Percentiles rank a stretch among this genome's conserved stretches.
These are phyloP conservation scores for Glyphotaelius pellucidus DNA, from an alignment of 2,888 invertebrate species.

Conservation along the genomic window DNA sequence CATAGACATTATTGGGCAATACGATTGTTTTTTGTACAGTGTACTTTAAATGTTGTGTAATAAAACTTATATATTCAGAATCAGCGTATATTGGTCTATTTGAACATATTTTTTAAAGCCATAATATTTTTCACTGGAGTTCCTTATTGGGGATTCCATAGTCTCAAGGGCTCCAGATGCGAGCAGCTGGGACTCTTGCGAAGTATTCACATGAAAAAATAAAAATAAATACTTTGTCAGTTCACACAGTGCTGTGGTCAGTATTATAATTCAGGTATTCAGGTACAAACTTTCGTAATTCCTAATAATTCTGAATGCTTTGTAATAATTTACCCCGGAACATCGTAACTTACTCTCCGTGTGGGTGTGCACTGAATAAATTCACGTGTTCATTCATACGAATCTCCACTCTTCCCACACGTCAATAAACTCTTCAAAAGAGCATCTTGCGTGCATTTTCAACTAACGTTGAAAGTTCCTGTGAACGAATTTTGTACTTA, in stretches of 20 bases:
- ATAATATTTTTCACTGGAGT: no score
- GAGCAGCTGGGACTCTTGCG: no score
- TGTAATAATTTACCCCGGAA: not conserved
- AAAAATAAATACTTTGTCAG: no score
- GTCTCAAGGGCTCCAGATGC: no score
- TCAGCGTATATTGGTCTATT: no score
- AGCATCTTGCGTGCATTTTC: not conserved
- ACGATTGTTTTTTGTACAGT: no score
- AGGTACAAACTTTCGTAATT: not conserved
- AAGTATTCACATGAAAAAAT: no score
- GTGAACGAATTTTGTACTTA: not conserved
- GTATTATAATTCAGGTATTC: not conserved
- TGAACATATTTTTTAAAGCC: no score
- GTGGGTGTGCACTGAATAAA: conserved; percentile 15
- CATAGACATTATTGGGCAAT: no score
- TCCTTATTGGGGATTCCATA: no score
- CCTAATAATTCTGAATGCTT: not conserved
- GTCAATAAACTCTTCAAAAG: not conserved
- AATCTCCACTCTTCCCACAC: conserved; percentile 15
- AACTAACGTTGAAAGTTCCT: not conserved
- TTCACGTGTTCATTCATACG: conserved; percentile 21
- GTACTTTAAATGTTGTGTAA: no score
- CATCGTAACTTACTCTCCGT: conserved; percentile 19
- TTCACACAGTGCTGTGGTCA: not conserved
- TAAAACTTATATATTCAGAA: no score